Evolutionary conservation across 2,113 vertebrate genomes (phyloP), one percentile per base, ranked within the genome.

Genomic region (Podarcis raffonei): DNA sequence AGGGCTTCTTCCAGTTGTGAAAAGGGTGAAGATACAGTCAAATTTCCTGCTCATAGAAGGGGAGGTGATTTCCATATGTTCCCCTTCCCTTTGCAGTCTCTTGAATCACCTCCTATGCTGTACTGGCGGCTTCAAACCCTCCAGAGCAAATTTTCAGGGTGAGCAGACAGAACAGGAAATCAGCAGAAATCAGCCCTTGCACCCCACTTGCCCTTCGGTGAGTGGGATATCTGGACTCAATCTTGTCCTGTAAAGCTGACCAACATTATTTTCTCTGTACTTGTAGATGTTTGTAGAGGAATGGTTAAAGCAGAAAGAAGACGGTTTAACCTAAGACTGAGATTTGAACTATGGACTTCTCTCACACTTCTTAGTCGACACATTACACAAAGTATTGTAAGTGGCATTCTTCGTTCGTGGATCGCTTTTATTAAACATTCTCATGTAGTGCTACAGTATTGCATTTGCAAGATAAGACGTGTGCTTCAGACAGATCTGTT

Each of bases 391-490:
- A 27, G 9, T 27, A 9, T 37, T 25, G 23, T 66, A 20, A 20
- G 12, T 71, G 37, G 23, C 0, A 22, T 80, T 87, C 30, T 78
- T 0, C 0, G 87, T 90, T 89, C 39, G 25, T 53, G 13, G 2
- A 6, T 25, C 16, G 1, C 32, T 39, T 77, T 90, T 77, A 79
- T 77, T 91, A 92, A 92, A 76, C 11, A 9, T 90, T 89, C 86
- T 88, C 23, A 86, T 81, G 42, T 77, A 77, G 78, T 90, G n/a
- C 83, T 87, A 86, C 83, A 92, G 83, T 83, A 74, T 87, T 66
- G 9, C 59, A 23, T 80, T 59, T 22, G 89, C 15, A 83, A 87
- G 89, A 89, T 90, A 92, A 78, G 57, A 92, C 87, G 35, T 7
- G 53, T 78, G 30, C 1, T 23, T 89, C 88, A 87, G n/a, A 75